Conservation (phyloP, 1,140 invertebrate genomes). For the Drosophila bocqueti region DNA sequence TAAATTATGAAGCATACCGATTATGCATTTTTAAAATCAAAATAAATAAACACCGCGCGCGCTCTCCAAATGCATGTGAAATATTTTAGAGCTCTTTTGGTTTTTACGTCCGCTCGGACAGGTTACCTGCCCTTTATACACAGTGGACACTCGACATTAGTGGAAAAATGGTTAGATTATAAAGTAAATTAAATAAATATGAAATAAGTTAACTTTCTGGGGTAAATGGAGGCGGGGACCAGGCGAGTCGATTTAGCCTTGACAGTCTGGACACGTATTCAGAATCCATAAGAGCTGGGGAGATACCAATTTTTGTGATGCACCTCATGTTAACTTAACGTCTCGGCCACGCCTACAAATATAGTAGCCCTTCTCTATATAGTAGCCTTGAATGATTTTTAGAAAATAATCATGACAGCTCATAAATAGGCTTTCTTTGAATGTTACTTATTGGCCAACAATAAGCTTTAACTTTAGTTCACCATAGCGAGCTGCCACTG, state of each 20-base stretch:
- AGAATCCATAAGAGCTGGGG: not conserved
- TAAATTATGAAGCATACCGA: constrained; percentile 72
- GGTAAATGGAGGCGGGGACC: too few species aligned
- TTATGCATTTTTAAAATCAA: constrained; percentile 77
- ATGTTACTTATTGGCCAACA: too few species aligned
- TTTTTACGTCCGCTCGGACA: constrained; percentile 74
- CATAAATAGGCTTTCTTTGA: not conserved
- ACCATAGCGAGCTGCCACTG: constrained; percentile 3
- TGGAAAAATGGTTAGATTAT: not conserved
- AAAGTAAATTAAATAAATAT: not conserved
- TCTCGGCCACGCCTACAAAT: not conserved
- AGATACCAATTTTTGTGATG: not conserved
- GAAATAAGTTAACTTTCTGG: not conserved
- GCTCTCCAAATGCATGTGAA: constrained; percentile 71
- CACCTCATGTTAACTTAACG: not conserved
- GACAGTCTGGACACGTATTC: not conserved
- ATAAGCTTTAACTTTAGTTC: not conserved
- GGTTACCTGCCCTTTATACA: constrained; percentile 60
- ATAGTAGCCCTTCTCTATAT: not conserved
- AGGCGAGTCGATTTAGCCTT: not conserved
- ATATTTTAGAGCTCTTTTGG: constrained; percentile 61
- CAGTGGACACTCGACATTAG: not conserved
- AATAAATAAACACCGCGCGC: constrained; percentile 45
- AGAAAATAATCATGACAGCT: not conserved
- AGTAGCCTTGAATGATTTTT: too few species aligned